Percentiles rank a stretch among this genome's conserved stretches.
phyloP scores from a whole-genome alignment of 2,888 invertebrate genomes.

The Alviniconcha strummeri region DNA sequence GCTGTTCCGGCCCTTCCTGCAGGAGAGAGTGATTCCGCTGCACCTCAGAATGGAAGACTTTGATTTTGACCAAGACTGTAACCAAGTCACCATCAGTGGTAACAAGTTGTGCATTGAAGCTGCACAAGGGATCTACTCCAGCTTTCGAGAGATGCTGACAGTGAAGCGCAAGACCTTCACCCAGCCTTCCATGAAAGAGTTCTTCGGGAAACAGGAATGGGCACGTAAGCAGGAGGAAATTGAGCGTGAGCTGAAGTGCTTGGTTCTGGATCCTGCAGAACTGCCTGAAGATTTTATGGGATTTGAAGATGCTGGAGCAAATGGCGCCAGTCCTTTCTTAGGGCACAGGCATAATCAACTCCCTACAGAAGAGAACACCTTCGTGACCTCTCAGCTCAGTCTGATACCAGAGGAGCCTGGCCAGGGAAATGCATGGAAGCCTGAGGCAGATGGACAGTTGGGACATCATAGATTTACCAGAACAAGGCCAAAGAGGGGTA shows the following conservation, averaged over 20 bases:
- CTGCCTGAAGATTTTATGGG: not conserved
- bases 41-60: not conserved
- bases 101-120: not conserved
- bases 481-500: too few relatives aligned
- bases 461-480: too few relatives aligned
- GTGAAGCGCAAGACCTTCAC: not conserved
- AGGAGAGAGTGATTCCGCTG: not conserved
- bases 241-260: slow-evolving; percentile 1
- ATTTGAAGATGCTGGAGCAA: too few relatives aligned
- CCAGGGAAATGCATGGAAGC: too few relatives aligned
- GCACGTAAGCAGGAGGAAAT: not conserved
- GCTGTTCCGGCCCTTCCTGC: slow-evolving; percentile 4
- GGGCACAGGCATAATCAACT: too few relatives aligned
- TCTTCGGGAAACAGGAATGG: not conserved
- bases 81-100: not conserved
- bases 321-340: not conserved
- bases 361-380: too few relatives aligned
- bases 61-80: not conserved
- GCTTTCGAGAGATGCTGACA: not conserved
- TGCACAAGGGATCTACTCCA: not conserved
- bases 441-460: too few relatives aligned
- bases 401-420: too few relatives aligned
- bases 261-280: not conserved
- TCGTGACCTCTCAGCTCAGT: too few relatives aligned
- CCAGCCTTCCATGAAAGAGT: slow-evolving; percentile 15